Base-by-base conservation (phyloP, 2,888 invertebrate species). In the Neuroscelio doddi region DNA sequence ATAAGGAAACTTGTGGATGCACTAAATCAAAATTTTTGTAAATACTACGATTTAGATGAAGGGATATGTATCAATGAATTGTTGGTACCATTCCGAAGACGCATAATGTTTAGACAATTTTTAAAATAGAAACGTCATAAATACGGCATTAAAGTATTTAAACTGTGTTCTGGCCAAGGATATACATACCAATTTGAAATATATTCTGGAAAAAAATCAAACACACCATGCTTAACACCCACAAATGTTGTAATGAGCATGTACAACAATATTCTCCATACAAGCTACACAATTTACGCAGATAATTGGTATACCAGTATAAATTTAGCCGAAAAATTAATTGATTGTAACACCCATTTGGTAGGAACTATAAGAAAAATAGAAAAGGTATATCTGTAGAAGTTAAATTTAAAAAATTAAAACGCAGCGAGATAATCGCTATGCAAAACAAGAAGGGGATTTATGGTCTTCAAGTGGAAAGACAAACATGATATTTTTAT, bases 131-230 rank as follows among this genome's bases (percentile, higher is more conserved):
- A 79, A 61, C 46, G 71, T 3, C 76, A 77, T 39, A 66, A 64
- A 50, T 72, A 72, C 42, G 69, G 70, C n/a, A 78, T 80, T 49
- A 81, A 80, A 59, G 14, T 71, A n/a, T 71, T 70, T 44, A 82
- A 70, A 53, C 9, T 56, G 38, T 63, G 62, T 52, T 51, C 46
- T 15, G 56, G 16, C 12, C 27, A 8, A 29, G 79, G 78, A 4
- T 79, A 78, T 68, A 79, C 77, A 2, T 73, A 45, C 21, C 74
- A 73, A 62, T 26, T 78, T 7, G 3, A 69, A 45, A 14, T 80
- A 29, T 80, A 80, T 71, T 70, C 61, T 21, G 72, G 76, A 39
- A 78, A 74, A 71, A 68, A 64, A 30, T 59, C 70, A 12, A 71
- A 76, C 21, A 30, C 46, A 51, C 46, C 62, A 17, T 69, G 73